Evolutionary conservation across 2,113 vertebrate genomes (phyloP), one percentile per base, ranked within the genome.

Genomic region (Pachycephala philippinensis): DNA sequence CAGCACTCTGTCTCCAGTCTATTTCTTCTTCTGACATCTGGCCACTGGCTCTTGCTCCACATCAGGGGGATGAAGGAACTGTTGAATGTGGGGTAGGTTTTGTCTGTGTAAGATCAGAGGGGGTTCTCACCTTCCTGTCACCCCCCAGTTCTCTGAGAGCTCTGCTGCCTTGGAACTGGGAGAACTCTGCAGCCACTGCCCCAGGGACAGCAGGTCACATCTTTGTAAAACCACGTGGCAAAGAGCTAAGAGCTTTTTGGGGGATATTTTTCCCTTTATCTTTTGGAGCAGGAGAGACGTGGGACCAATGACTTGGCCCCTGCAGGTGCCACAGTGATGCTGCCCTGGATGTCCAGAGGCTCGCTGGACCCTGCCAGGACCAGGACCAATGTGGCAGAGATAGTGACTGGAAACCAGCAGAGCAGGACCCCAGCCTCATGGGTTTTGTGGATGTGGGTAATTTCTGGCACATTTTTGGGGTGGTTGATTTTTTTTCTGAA

Each of bases 401-500:
- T 54, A 23, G 13, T 14, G 54, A 33, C 54, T 54, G 66, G 33
- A 31, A 79, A 50, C 26, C 45, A 63, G 42, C 11, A 14, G 49
- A 37, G 39, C 4, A 19, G 4, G 12, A 27, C 19, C 39, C 15
- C 7, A 2, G 5, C 15, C n/a, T 47, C 30, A 14, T 4, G 63
- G 0, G 2, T 69, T 87, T 59, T 45, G 39, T 10, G 45, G 44
- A 15, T 21, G 35, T 10, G 65, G 39, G 19, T 68, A 19, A 68
- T 37, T 80, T 19, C 72, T 49, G 63, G n/a, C 53, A 35, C 21
- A 13, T 17, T 33, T 24, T 15, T 2, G 6, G 12, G 16, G 4
- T n/a, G 1, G 2, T 9, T 9, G 20, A 7, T 13, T 2, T 31
- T 21, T 21, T 33, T 26, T 6, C 39, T 4, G n/a, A 54, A 16